Conservation (phyloP, 2,888 invertebrate species). For the Mellilla xanthometata region DNA sequence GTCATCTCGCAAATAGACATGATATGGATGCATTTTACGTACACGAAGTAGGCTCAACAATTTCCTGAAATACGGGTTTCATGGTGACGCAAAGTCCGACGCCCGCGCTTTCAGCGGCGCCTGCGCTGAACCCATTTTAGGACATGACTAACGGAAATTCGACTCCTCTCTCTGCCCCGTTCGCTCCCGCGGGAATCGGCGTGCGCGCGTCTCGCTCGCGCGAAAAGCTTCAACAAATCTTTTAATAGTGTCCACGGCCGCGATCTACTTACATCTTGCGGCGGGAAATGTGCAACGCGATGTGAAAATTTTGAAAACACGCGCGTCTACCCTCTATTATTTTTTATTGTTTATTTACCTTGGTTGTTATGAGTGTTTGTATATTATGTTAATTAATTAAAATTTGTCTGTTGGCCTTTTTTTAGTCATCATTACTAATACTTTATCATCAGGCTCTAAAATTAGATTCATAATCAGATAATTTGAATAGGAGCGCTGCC, state of each 20-base stretch:
- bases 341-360: slow-evolving; percentile 15
- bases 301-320: slow-evolving; percentile 31
- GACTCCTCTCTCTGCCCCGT: slow-evolving; percentile 80
- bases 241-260: slow-evolving; percentile 84
- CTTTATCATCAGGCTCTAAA: slow-evolving; percentile 41
- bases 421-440: slow-evolving; percentile 17
- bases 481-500: slow-evolving; percentile 37
- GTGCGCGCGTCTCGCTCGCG: slow-evolving; percentile 71
- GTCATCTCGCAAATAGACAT: slow-evolving; percentile 48
- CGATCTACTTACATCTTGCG: slow-evolving; percentile 81
- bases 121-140: slow-evolving; percentile 87
- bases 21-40: slow-evolving; percentile 60
- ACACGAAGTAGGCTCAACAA: slow-evolving; percentile 53
- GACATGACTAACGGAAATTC: slow-evolving; percentile 87
- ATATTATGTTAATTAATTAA: neutral
- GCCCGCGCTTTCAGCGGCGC: slow-evolving; percentile 83
- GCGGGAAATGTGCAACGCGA: slow-evolving; percentile 72
- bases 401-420: neutral
- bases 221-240: slow-evolving; percentile 82
- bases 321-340: slow-evolving; percentile 39
- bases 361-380: neutral
- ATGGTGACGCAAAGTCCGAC: slow-evolving; percentile 77
- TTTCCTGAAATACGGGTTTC: slow-evolving; percentile 81
- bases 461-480: slow-evolving; percentile 59
- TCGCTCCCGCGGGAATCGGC: slow-evolving; percentile 71